Conservation (phyloP, 2,888 invertebrate genomes). For the Cerastis leucographa region DNA sequence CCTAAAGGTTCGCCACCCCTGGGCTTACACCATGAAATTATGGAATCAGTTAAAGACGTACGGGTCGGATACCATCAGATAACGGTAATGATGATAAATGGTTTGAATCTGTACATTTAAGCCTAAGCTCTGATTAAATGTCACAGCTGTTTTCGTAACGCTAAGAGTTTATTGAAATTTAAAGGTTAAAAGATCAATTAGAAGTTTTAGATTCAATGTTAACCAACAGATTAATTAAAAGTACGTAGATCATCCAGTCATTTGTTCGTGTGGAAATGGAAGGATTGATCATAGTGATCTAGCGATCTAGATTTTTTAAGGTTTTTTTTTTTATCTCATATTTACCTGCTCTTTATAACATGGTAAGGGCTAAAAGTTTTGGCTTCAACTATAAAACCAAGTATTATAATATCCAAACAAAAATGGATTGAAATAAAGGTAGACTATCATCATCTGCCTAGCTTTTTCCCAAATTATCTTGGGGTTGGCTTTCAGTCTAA, state of each 20-base stretch:
- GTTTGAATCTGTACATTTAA: neutral
- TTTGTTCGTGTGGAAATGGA: neutral
- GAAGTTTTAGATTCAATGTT: neutral
- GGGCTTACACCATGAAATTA: neutral
- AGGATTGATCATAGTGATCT: neutral
- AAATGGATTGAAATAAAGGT: too few species aligned
- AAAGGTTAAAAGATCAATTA: neutral
- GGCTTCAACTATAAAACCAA: too few species aligned
- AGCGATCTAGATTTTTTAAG: neutral
- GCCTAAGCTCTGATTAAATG: too few species aligned
- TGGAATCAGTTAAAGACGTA: neutral
- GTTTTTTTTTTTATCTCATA: neutral
- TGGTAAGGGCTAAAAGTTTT: too few species aligned
- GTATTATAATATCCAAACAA: too few species aligned
- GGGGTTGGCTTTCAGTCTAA: too few species aligned
- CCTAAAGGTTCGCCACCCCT: too few species aligned
- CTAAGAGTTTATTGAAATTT: neutral
- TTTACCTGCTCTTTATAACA: neutral
- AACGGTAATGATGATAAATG: neutral
- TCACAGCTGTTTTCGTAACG: neutral
- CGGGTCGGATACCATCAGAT: conserved; percentile 7
- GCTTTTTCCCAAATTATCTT: too few species aligned
- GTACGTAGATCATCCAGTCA: neutral
- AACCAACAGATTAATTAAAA: neutral
- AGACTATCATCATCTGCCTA: neutral